Conservation (phyloP, 2,888 invertebrate species). For the Tachina grossa region DNA sequence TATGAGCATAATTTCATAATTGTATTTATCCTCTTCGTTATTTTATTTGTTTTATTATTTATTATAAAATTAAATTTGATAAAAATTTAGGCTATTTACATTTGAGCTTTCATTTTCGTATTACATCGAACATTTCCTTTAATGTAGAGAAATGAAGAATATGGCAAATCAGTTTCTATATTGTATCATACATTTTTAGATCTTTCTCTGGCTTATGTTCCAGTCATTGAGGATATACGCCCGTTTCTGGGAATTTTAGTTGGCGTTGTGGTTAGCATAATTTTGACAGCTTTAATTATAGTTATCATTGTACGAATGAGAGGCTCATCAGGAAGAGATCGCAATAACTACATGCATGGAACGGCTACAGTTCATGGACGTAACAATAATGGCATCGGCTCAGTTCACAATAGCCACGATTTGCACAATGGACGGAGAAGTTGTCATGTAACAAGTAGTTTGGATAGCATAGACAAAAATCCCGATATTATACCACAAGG, state of each 20-base stretch:
- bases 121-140: background rate
- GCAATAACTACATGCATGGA: slow-evolving; percentile 82
- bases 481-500: slow-evolving; percentile 83
- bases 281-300: slow-evolving; percentile 84
- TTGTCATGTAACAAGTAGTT: slow-evolving; percentile 81
- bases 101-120: background rate
- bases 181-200: slow-evolving; percentile 74
- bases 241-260: slow-evolving; percentile 84
- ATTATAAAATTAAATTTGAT: too few species aligned
- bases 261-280: slow-evolving; percentile 84
- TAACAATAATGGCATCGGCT: slow-evolving; percentile 79
- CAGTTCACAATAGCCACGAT: slow-evolving; percentile 81
- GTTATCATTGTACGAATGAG: slow-evolving; percentile 84
- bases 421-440: slow-evolving; percentile 80
- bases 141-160: background rate
- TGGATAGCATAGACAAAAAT: slow-evolving; percentile 83
- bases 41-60: too few species aligned
- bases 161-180: background rate
- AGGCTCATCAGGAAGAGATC: slow-evolving; percentile 82
- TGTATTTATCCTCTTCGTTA: too few species aligned
- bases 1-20: too few species aligned
- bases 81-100: background rate
- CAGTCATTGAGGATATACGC: slow-evolving; percentile 84
- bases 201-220: slow-evolving; percentile 82
- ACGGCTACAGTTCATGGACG: slow-evolving; percentile 74